Evolutionary conservation across 2,888 invertebrate species (phyloP).

Genomic region (Orchesellides sinensis): DNA sequence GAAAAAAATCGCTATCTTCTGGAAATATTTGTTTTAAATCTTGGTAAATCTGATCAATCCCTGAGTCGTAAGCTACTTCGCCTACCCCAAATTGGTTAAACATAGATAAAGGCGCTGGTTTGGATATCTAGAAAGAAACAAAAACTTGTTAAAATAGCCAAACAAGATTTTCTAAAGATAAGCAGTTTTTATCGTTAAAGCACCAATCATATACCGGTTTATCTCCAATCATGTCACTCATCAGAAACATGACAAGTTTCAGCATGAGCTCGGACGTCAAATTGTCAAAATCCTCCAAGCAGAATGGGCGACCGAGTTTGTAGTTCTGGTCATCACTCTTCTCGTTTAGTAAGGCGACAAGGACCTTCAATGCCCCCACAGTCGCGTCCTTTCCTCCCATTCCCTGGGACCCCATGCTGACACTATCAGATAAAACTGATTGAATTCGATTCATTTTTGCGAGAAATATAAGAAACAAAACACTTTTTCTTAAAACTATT

Average conservation of each 20-base stretch:
- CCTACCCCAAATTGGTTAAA: slow-evolving; percentile 38
- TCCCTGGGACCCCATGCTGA: background rate
- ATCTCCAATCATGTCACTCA: slow-evolving; percentile 23
- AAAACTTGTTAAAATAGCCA: too few relatives aligned
- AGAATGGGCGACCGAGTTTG: background rate
- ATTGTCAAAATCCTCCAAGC: slow-evolving; percentile 24
- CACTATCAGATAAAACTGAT: background rate
- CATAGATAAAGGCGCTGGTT: background rate
- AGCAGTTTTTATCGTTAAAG: background rate
- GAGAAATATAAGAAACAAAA: background rate
- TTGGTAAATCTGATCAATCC: slow-evolving; percentile 32
- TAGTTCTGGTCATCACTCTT: background rate
- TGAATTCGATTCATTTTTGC: background rate
- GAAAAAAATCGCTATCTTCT: slow-evolving; percentile 16
- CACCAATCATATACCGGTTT: slow-evolving; percentile 9
- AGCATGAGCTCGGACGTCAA: slow-evolving; percentile 27
- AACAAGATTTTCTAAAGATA: background rate
- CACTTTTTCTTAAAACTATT: background rate
- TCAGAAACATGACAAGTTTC: slow-evolving; percentile 16
- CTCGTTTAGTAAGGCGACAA: slow-evolving; percentile 16
- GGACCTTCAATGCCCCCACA: slow-evolving; percentile 5
- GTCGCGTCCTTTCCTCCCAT: slow-evolving; percentile 1
- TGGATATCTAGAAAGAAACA: slow-evolving; percentile 18
- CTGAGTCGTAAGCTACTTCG: slow-evolving; percentile 27
- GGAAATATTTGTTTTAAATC: slow-evolving; percentile 35